Base-by-base conservation (phyloP, 1,140 invertebrate genomes). In the Cotesia vestalis region DNA sequence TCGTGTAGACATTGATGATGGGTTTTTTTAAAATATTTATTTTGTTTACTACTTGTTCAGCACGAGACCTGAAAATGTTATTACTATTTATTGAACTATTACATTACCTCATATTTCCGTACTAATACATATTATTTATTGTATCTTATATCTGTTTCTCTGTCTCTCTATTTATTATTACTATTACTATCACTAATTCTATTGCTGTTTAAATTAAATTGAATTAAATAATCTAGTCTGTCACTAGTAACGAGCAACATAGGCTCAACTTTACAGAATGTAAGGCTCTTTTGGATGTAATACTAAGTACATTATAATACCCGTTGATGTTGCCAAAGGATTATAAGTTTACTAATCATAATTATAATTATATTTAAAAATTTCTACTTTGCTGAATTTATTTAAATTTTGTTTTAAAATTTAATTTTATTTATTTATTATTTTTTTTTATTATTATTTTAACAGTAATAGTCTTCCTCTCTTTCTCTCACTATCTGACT, bases 31-130 rank as follows among this genome's bases (percentile, higher is more conserved):
- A 40, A 40, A 40, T 46, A 9, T 9, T 46, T 46, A 46, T 46
- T 46, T 68, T 77, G 27, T 77, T 71, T 76, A 66, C 73, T 76
- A 59, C 76, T 77, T 80, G 69, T 78, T 76, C 66, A 74, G 76
- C 76, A 77, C 78, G 77, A 71, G 53, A 59, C 66, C 59, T 69
- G 73, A 67, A 68, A 78, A 76, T 73, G 66, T 69, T 70, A 59
- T 72, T 75, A 62, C 62, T 51, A 6, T 1, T 51, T 60, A 40
- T 36, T 20, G 34, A 27, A 38, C 9, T 62, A 27, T n/a, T 71
- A 6, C 20, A 34, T 36, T 20, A 63, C 17, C 38, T 36, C n/a
- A 40, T 36, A 62, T 62, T 46, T 46, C 14, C 35, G 8, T 71
- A 20, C 27, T 27, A 27, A 27, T 27, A 27, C 27, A 27, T 27